Conservation (phyloP, 2,797 vertebrate genomes). For the Acanthurus leucopareius region DNA sequence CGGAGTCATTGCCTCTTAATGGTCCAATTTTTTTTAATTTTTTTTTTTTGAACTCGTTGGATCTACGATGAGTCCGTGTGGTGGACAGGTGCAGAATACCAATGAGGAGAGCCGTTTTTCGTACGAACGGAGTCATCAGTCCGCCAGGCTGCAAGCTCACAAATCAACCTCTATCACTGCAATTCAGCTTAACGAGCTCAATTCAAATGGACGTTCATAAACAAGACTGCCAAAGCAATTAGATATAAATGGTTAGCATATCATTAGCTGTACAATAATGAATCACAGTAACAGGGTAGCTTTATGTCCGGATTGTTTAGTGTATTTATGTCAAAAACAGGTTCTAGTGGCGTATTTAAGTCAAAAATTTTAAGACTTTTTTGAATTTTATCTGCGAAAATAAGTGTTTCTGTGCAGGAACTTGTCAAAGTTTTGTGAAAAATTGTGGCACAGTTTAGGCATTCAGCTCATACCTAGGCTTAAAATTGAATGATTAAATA, state of each 20-base stretch:
- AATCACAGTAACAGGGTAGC: slow-evolving; percentile 35
- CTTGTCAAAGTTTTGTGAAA: neutral
- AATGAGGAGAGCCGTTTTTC: slow-evolving; percentile 67
- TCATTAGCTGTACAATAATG: slow-evolving; percentile 66
- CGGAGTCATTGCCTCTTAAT: slow-evolving; percentile 66
- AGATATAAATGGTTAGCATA: slow-evolving; percentile 57
- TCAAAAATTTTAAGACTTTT: neutral
- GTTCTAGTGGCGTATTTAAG: neutral
- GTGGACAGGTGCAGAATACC: slow-evolving; percentile 68
- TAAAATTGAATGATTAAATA: neutral
- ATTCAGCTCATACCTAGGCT: neutral
- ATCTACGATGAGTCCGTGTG: slow-evolving; percentile 54
- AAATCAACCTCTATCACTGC: slow-evolving; percentile 70
- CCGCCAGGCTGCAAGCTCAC: slow-evolving; percentile 51
- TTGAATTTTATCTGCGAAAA: too few relatives aligned
- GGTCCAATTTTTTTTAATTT: slow-evolving; percentile 26
- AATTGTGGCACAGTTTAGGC: slow-evolving; percentile 12
- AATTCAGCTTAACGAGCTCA: slow-evolving; percentile 75
- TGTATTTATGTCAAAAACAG: neutral
- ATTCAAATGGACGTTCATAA: slow-evolving; percentile 69
- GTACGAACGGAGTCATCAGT: slow-evolving; percentile 63
- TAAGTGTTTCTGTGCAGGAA: too few relatives aligned
- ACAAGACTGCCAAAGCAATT: slow-evolving; percentile 76
- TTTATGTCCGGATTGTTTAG: slow-evolving; percentile 10
- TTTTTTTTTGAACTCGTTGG: slow-evolving; percentile 44